Base-by-base conservation (phyloP, 2,888 invertebrate species). In the Cosmopolites sordidus region DNA sequence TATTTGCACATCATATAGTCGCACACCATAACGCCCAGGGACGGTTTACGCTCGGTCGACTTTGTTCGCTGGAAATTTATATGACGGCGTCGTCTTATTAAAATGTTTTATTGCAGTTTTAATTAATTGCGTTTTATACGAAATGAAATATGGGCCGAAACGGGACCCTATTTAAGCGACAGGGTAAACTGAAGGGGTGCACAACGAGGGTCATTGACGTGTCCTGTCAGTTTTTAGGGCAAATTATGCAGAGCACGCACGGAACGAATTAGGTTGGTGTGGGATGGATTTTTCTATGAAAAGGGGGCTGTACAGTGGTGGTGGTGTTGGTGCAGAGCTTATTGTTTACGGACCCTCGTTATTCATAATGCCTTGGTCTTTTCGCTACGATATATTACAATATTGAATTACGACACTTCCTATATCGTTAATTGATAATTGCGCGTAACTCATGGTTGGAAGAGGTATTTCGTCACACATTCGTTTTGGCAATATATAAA, bases 91-190 rank as follows among this genome's bases (percentile, higher is more conserved):
- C 48, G 44, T 44, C 53, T 48, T 54, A 54, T 54, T 54, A 54
- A 49, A 54, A 54, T 54, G 53, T 48, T 54, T 54, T 54, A 54
- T 54, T 54, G 45, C 43, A 48, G 22, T 48, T 54, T 54, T 54
- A 54, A 54, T 54, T 54, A 54, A 54, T 54, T 44, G 38, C 33
- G 43, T 16, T 43, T 45, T 42, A 48, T 48, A 39, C 43, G 37
- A 53, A 48, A 53, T 44, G 53, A 48, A 43, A 44, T 48, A 54
- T 48, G 22, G 48, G 48, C 48, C 43, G 38, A 17, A 39, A 38
- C 45, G 45, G 38, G 22, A 42, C 9, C 27, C 43, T 49, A 38
- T 43, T 43, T 38, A 49, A 43, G 49, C 43, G 43, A 49, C 49
- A 12, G 29, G 16, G 38, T 30, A 49, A 38, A 43, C 17, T 27